A percentile compares a stretch with the other conserved stretches of the same genome.
These are phyloP conservation scores for Apamea sordens DNA, from an alignment of 2,888 invertebrate species.

Conservation along the genomic window DNA sequence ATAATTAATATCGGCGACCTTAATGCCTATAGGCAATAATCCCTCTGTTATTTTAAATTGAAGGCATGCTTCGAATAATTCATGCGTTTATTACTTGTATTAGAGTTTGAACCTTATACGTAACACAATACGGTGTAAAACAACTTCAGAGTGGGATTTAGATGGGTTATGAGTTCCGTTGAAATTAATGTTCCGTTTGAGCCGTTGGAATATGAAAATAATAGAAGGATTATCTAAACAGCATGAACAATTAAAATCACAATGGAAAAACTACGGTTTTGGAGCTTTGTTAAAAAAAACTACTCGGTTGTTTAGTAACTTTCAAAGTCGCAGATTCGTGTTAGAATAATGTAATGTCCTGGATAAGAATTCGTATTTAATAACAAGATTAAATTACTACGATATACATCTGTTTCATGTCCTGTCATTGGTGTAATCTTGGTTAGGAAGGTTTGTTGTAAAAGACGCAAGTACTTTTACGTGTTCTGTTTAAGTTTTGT, in stretches of 20 bases:
- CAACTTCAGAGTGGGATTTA: constrained; percentile 13
- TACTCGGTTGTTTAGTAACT: constrained; percentile 5
- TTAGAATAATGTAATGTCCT: neutral
- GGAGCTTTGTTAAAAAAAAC: constrained; percentile 20
- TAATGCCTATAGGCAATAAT: constrained; percentile 56
- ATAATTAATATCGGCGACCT: constrained; percentile 44
- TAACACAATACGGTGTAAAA: constrained; percentile 34
- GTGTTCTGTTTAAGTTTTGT: constrained; percentile 63
- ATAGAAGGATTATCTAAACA: constrained; percentile 50
- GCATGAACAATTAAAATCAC: constrained; percentile 11
- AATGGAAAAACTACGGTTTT: constrained; percentile 14
- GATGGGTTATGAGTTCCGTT: constrained; percentile 62
- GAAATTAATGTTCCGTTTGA: constrained; percentile 62
- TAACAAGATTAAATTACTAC: neutral
- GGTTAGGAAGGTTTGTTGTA: neutral
- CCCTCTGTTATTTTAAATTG: constrained; percentile 59
- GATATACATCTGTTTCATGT: constrained; percentile 6
- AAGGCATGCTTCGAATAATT: constrained; percentile 63
- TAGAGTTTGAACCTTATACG: constrained; percentile 34
- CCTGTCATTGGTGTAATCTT: constrained; percentile 13
- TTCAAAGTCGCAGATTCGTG: neutral
- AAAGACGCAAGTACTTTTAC: constrained; percentile 38
- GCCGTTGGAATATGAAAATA: constrained; percentile 63
- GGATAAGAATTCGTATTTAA: constrained; percentile 16
- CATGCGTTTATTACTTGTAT: constrained; percentile 41